A percentile compares a stretch with the other conserved stretches of the same genome.
Evolutionary conservation across 2,888 invertebrate genomes (phyloP).

Genomic region (Macaria liturata): DNA sequence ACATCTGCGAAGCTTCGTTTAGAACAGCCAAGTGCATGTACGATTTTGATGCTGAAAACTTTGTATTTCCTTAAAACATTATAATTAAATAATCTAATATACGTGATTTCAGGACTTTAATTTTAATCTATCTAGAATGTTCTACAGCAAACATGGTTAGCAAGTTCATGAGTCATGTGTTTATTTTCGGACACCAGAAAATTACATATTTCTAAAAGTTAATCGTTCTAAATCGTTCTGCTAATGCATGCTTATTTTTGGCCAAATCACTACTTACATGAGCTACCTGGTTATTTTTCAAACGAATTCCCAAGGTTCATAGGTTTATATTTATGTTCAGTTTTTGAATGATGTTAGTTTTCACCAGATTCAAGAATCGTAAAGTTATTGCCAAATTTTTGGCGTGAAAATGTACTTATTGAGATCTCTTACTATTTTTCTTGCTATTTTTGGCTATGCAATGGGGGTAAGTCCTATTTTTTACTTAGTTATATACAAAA

Average conservation of each 20-base stretch:
- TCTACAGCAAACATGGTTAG: too few species aligned
- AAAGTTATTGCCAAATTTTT: not conserved
- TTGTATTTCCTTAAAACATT: conserved; percentile 60
- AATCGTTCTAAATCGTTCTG: conserved; percentile 22
- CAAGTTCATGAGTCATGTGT: too few species aligned
- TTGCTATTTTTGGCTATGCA: conserved; percentile 15
- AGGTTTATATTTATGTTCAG: conserved; percentile 19
- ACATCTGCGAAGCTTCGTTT: conserved; percentile 68
- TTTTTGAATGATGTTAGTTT: conserved; percentile 13
- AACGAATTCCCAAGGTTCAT: conserved; percentile 6
- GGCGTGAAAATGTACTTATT: conserved; percentile 10
- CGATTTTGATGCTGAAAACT: conserved; percentile 62
- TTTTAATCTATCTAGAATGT: too few species aligned
- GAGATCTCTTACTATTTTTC: conserved; percentile 3
- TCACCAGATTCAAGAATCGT: conserved; percentile 7
- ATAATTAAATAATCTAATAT: too few species aligned
- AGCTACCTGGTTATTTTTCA: conserved; percentile 6
- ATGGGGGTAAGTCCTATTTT: conserved; percentile 16
- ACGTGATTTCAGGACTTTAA: too few species aligned
- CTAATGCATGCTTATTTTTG: conserved; percentile 20
- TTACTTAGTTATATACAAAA: not conserved
- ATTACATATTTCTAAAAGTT: conserved; percentile 4
- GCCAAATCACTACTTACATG: conserved; percentile 20
- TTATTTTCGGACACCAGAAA: not conserved
- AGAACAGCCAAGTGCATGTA: conserved; percentile 75